Evolutionary conservation across 2,113 vertebrate genomes (phyloP).

Genomic region (Mus spicilegus): DNA sequence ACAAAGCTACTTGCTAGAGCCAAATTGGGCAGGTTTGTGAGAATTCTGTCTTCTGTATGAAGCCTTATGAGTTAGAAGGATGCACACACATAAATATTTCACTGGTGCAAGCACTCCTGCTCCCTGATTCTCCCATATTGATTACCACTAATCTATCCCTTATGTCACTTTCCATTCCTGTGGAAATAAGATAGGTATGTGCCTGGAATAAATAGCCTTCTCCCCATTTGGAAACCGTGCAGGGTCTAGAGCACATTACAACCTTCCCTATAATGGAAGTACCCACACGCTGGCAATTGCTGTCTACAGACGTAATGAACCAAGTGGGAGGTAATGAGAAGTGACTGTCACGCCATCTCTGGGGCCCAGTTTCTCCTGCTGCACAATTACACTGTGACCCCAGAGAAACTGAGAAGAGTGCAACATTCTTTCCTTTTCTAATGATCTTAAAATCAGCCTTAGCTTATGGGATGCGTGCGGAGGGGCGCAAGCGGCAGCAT

Average conservation of each 20-base stretch:
- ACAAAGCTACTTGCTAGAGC: neutral
- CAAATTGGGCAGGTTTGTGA: neutral
- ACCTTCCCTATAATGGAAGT: slow-evolving; percentile 67
- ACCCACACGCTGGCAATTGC: slow-evolving; percentile 53
- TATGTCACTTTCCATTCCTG: neutral
- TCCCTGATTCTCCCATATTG: neutral
- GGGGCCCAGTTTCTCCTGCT: slow-evolving; percentile 48
- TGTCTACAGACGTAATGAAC: slow-evolving; percentile 61
- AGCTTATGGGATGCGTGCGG: neutral
- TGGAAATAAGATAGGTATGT: slow-evolving; percentile 25
- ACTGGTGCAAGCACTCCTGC: neutral
- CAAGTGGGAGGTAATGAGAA: slow-evolving; percentile 75
- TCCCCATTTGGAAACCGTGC: neutral
- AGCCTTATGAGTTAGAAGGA: neutral
- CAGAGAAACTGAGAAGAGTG: slow-evolving; percentile 23
- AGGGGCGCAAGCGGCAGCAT: neutral
- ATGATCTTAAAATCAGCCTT: slow-evolving; percentile 49
- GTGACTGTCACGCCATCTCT: slow-evolving; percentile 63
- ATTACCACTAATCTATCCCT: slow-evolving; percentile 16
- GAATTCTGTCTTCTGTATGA: neutral
- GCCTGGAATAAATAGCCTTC: slow-evolving; percentile 33
- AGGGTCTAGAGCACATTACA: neutral
- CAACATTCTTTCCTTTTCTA: slow-evolving; percentile 29
- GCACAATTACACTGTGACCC: slow-evolving; percentile 71
- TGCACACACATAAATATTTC: neutral